A percentile compares a stretch with the other conserved stretches of the same genome.
These are phyloP conservation scores for Apotomis capreana DNA, from an alignment of 2,888 invertebrate genomes.

Conservation along the genomic window DNA sequence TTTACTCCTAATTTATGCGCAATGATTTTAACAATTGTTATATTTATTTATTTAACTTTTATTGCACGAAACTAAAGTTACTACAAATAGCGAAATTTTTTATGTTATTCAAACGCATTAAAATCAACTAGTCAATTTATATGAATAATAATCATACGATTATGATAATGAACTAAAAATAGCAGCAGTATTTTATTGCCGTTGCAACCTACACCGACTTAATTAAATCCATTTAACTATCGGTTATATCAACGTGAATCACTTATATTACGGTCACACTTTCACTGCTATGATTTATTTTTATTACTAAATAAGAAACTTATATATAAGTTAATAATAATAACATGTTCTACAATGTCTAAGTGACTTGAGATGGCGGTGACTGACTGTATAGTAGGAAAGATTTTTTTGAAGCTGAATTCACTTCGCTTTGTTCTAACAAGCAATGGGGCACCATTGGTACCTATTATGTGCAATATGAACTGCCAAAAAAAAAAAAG, in stretches of 20 bases:
- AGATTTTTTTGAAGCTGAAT: too few relatives aligned
- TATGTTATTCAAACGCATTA: not conserved
- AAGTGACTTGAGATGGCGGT: too few relatives aligned
- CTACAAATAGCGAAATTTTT: too few relatives aligned
- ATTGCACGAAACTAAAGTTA: too few relatives aligned
- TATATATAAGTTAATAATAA: not conserved
- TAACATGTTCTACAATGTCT: not conserved
- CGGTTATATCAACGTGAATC: not conserved
- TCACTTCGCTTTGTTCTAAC: too few relatives aligned
- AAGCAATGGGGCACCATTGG: too few relatives aligned
- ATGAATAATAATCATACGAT: not conserved
- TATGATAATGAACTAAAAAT: not conserved
- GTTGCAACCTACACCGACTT: not conserved
- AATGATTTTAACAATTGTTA: too few relatives aligned
- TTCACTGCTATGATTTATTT: slow-evolving; percentile 27
- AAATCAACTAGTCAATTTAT: not conserved
- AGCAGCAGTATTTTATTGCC: not conserved
- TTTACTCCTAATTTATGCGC: too few relatives aligned
- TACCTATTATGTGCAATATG: too few relatives aligned
- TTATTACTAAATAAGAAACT: not conserved
- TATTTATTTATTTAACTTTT: too few relatives aligned
- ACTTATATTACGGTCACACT: slow-evolving; percentile 13
- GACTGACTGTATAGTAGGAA: too few relatives aligned
- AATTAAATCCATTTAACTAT: slow-evolving; percentile 5
- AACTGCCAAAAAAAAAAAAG: too few relatives aligned